These are phyloP conservation scores for Porites australiensis DNA, from an alignment of 64 coral and sea anemone genomes.

Conservation along the genomic window DNA sequence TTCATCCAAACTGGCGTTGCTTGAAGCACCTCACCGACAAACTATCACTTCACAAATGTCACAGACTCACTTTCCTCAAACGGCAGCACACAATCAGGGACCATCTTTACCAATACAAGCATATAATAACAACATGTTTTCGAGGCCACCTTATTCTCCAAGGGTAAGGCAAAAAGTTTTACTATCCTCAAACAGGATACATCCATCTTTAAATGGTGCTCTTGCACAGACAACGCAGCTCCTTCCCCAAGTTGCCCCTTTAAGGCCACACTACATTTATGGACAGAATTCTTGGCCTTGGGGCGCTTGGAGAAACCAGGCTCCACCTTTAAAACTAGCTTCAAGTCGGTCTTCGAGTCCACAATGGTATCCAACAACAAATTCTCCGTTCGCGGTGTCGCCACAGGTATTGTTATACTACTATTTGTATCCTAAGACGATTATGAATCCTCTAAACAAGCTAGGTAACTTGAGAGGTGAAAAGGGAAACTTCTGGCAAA, in stretches of 20 bases:
- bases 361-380: not conserved
- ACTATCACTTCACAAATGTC: not conserved
- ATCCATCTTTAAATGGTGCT: not conserved
- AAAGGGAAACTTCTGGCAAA: not conserved
- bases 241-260: not conserved
- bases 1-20: conserved; percentile 6
- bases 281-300: conserved; percentile 32
- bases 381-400: not conserved
- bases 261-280: conserved; percentile 17
- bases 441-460: not conserved
- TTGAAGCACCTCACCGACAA: not conserved
- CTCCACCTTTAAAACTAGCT: not conserved
- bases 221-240: not conserved
- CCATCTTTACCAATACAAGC: not conserved
- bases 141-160: not conserved
- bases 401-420: conserved; percentile 55
- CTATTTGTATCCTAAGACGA: conserved; percentile 44
- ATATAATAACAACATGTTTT: not conserved
- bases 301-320: conserved; percentile 17
- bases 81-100: not conserved
- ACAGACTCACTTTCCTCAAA: not conserved
- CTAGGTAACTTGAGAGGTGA: not conserved
- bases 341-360: not conserved
- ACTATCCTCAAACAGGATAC: not conserved
- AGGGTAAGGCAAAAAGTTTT: not conserved